Evolutionary conservation across 2,797 vertebrate species (phyloP), one percentile per base, ranked within the genome.

Genomic region (Phrynocephalus vlangalii): DNA sequence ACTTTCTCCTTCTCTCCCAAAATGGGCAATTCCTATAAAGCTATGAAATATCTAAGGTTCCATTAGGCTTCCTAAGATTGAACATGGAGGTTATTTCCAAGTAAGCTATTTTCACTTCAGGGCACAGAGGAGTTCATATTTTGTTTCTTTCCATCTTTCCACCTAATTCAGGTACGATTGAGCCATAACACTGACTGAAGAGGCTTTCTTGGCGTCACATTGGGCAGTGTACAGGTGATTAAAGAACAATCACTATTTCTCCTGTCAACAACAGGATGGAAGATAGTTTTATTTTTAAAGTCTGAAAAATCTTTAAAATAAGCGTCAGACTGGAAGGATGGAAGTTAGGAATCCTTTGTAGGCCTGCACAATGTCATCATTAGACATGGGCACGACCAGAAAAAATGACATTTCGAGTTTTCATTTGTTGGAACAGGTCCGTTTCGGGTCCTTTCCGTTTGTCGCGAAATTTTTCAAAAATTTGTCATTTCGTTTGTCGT

Each of bases 251-350:
- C 2, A 22, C 24, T 5, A 38, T 30, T 44, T 70, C 24, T 84
- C 3, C 73, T 60, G 71, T 60, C 38, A 33, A 56, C 15, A 56
- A 18, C 18, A 71, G 67, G 71, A 26, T 11, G 16, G 18, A 18
- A 81, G 20, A 33, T 20, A 28, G 22, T 11, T 6, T 48, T 52
- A 66, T 76, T 48, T 7, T 6, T 44, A 80, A 38, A 73, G 70
- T 6, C 33, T 73, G 30, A 38, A 84, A 88, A 80, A 26, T 68
- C 11, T 73, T 71, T 83, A 70, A 56, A 60, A 26, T n/a, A 88
- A 70, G 16, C n/a, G 50, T 68, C 71, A 75, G 9, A 30, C 3
- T 16, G 20, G 48, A 68, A 77, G 5, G 22, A 52, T 66, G 77
- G 66, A 44, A 38, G 60, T 56, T 82, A 70, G 60, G 38, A 81